Conservation (phyloP, 2,797 vertebrate species). For the Cirrhinus molitorella region DNA sequence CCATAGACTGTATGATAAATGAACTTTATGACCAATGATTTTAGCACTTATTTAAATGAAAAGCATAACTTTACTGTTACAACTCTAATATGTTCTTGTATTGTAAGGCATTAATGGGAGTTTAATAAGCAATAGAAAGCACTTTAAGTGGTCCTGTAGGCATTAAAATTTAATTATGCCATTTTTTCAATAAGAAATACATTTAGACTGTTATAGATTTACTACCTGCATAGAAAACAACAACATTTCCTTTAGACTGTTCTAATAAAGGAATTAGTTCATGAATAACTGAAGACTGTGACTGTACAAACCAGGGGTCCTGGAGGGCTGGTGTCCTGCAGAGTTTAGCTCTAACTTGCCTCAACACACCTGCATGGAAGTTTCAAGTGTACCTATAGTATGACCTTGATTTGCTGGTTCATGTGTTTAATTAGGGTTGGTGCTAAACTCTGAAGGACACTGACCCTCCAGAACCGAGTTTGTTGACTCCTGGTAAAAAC, state of each 20-base stretch:
- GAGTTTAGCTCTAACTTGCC: too few relatives aligned
- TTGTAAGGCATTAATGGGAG: background rate
- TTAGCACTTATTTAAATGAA: background rate
- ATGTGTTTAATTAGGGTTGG: too few relatives aligned
- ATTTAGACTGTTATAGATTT: constrained; percentile 59
- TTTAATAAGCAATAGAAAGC: constrained; percentile 49
- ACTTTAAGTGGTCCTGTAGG: constrained; percentile 65
- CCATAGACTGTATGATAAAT: background rate
- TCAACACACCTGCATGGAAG: too few relatives aligned
- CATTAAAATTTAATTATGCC: constrained; percentile 31
- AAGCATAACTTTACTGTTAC: background rate
- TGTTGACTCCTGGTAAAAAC: too few relatives aligned
- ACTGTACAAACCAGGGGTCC: background rate
- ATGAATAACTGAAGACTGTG: background rate
- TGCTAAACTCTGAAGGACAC: too few relatives aligned
- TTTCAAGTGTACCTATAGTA: too few relatives aligned
- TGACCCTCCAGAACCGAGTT: too few relatives aligned
- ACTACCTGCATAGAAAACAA: constrained; percentile 6
- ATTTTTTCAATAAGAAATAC: constrained; percentile 55
- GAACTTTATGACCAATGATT: background rate
- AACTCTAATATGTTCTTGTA: background rate
- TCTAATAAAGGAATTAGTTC: background rate
- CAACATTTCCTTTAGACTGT: background rate
- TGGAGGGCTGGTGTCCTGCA: too few relatives aligned
- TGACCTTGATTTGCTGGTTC: too few relatives aligned